These are phyloP conservation scores for Cheirogaleus medius DNA, from an alignment of 2,113 vertebrate genomes.

Conservation along the genomic window DNA sequence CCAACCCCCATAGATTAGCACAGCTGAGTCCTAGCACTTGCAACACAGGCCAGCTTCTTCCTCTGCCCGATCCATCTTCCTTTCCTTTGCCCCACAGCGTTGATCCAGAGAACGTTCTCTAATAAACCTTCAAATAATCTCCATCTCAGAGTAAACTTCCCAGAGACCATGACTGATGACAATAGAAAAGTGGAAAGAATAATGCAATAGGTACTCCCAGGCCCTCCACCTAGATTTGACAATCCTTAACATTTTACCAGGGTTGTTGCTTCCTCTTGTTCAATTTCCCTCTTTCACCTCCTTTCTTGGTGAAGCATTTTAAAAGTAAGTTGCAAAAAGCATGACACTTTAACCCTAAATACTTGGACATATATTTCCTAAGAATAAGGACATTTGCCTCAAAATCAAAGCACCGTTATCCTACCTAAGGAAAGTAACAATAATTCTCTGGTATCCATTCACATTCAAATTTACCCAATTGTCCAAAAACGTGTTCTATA, in stretches of 20 bases:
- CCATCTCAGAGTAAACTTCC: neutral
- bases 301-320: neutral
- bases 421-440: neutral
- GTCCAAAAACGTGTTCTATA: neutral
- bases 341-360: neutral
- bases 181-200: neutral
- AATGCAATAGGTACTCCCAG: neutral
- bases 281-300: neutral
- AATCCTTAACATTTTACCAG: neutral
- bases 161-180: neutral
- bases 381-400: neutral
- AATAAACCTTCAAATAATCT: neutral
- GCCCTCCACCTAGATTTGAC: too few relatives aligned
- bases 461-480: neutral
- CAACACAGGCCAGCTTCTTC: neutral
- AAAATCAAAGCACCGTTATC: neutral
- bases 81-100: too few relatives aligned
- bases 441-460: neutral
- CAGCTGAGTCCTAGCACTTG: neutral
- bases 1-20: neutral
- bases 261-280: neutral
- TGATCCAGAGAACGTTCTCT: neutral
- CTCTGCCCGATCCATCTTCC: neutral
- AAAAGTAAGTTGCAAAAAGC: neutral
- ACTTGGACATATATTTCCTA: neutral